A percentile compares a stretch with the other conserved stretches of the same genome.
These are phyloP conservation scores for Papilio xuthus DNA, from an alignment of 1,140 invertebrate genomes.

Conservation along the genomic window DNA sequence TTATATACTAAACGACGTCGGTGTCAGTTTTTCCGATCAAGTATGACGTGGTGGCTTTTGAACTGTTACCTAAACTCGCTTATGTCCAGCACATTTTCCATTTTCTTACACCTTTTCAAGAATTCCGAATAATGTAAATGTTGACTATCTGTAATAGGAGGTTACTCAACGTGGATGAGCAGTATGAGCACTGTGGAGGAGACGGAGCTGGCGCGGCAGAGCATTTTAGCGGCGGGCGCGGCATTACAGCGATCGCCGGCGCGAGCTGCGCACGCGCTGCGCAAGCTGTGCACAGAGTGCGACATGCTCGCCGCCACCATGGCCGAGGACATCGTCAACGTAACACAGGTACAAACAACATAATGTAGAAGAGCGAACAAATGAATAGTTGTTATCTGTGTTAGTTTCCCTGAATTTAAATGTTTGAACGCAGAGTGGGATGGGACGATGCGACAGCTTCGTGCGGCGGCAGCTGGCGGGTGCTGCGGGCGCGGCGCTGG, in stretches of 20 bases:
- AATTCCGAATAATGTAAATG: too few relatives aligned
- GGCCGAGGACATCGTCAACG: slow-evolving; percentile 86
- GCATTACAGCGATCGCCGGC: slow-evolving; percentile 86
- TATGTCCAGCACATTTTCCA: too few relatives aligned
- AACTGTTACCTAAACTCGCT: too few relatives aligned
- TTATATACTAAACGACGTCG: too few relatives aligned
- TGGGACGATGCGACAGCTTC: slow-evolving; percentile 59
- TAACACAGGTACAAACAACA: slow-evolving; percentile 79
- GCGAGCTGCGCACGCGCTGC: slow-evolving; percentile 93
- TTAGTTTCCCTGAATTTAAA: too few relatives aligned
- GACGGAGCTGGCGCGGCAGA: slow-evolving; percentile 85
- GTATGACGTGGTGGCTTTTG: too few relatives aligned
- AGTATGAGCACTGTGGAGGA: slow-evolving; percentile 83
- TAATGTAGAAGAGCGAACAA: slow-evolving; percentile 6
- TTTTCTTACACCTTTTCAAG: too few relatives aligned
- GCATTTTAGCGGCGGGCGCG: slow-evolving; percentile 86
- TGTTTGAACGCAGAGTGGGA: slow-evolving; percentile 44
- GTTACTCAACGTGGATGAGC: slow-evolving; percentile 92
- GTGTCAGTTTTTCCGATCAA: too few relatives aligned
- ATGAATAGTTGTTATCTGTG: too few relatives aligned
- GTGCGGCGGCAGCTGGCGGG: slow-evolving; percentile 66
- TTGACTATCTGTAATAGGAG: slow-evolving; percentile 56
- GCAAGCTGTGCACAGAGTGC: slow-evolving; percentile 92
- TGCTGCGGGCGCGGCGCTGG: slow-evolving; percentile 68
- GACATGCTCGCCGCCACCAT: slow-evolving; percentile 86